These are phyloP conservation scores for Emydura subglobosa DNA, from an alignment of 2,113 vertebrate species.

Conservation along the genomic window DNA sequence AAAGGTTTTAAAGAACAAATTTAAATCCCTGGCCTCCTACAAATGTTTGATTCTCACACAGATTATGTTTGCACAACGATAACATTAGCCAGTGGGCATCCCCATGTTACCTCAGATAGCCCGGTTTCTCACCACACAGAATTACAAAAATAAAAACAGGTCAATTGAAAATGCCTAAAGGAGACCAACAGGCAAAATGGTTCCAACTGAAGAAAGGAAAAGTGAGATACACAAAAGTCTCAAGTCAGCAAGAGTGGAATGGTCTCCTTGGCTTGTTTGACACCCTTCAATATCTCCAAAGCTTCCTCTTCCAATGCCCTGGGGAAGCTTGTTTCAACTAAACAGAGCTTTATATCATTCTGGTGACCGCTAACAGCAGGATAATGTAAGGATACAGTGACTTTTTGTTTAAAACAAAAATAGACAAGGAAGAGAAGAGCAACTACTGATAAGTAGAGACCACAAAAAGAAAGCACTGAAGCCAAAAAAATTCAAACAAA, in stretches of 20 bases:
- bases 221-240: conserved; percentile 23
- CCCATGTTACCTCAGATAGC: conserved; percentile 31
- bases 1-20: conserved; percentile 11
- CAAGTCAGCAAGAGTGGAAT: not conserved
- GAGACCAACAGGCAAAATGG: not conserved
- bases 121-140: not conserved
- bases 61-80: not conserved
- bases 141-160: not conserved
- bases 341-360: not conserved
- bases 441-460: conserved; percentile 11
- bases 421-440: not conserved
- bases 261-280: conserved; percentile 19
- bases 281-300: conserved; percentile 1
- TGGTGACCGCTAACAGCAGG: not conserved
- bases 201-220: conserved; percentile 45
- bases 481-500: not conserved
- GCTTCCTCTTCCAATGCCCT: conserved; percentile 35
- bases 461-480: not conserved
- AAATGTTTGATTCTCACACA: conserved; percentile 33
- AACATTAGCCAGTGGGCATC: conserved; percentile 17
- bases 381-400: not conserved
- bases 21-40: conserved; percentile 4
- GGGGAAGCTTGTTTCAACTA: not conserved
- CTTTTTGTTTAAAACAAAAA: not conserved
- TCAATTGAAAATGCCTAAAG: not conserved